phyloP scores from a whole-genome alignment of 53 echinoderm and acorn worm species.

The Antedon mediterranea region DNA sequence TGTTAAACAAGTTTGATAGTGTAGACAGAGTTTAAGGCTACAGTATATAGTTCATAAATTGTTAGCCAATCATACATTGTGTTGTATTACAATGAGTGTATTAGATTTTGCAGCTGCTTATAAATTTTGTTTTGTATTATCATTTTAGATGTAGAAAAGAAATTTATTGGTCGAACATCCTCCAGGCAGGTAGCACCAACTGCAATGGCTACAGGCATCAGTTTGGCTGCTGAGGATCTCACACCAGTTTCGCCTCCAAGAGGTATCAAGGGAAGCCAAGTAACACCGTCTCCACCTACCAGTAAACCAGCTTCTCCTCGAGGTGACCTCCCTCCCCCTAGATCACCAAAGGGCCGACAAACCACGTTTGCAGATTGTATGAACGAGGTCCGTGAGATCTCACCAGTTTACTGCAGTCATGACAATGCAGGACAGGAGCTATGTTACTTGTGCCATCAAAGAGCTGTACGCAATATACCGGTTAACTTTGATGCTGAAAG shows the following conservation, averaged over 20 bases:
- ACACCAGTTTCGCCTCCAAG: conserved; percentile 26
- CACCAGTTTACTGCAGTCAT: conserved; percentile 37
- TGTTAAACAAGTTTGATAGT: too few species aligned
- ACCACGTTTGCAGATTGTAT: neutral
- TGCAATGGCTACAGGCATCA: conserved; percentile 62
- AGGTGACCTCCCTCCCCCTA: conserved; percentile 16
- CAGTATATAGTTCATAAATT: too few species aligned
- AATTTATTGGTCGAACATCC: neutral
- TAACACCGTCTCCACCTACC: conserved; percentile 63
- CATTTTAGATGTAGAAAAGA: conserved; percentile 14
- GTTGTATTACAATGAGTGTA: too few species aligned
- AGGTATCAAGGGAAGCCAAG: conserved; percentile 36
- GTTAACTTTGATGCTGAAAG: conserved; percentile 72
- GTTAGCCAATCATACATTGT: too few species aligned
- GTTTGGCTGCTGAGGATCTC: conserved; percentile 51
- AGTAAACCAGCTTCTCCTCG: conserved; percentile 24
- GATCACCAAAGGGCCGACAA: conserved; percentile 30
- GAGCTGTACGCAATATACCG: conserved; percentile 74
- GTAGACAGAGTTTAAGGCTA: too few species aligned
- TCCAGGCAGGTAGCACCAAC: conserved; percentile 45
- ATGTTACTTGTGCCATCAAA: conserved; percentile 93
- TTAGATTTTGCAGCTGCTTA: too few species aligned
- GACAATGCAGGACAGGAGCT: conserved; percentile 76
- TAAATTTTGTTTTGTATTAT: neutral
- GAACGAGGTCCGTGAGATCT: neutral